Base-by-base conservation (phyloP, 2,113 vertebrate species). In the Emydura subglobosa region DNA sequence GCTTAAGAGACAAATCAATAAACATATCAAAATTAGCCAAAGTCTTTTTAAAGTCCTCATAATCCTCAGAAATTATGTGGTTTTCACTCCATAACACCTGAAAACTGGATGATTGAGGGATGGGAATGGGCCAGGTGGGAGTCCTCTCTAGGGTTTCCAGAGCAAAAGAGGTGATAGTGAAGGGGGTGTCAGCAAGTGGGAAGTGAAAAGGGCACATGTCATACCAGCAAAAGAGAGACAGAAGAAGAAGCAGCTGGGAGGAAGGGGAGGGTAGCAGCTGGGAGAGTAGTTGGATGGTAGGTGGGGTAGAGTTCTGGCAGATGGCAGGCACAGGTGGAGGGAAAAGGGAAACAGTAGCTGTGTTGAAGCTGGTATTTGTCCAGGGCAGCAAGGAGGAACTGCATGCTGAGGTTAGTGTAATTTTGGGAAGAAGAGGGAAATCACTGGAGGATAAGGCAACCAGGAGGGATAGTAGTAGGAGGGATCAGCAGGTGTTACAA, bases 341-440 rank as follows among this genome's bases (percentile, higher is more conserved):
- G 57, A 10, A 88, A 95, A 93, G 7, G 29, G 22, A 92, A 84
- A 2, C 49, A 93, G 49, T 34, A 86, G 14, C n/a, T 91, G 25
- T 78, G 74, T 16, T 47, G 74, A 78, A 47, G 42, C 74, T 27
- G 42, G 57, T 59, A 8, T 59, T 59, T 59, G 57, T 59, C 12
- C 27, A 59, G 57, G 57, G 27, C 22, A 59, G 57, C 22, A 27
- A 59, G 57, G 12, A 76, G 72, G 83, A 89, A 94, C 24, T 68
- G n/a, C 42, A 16, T 47, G 2, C 85, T 54, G 50, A 54, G 22
- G 72, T 14, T 74, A 86, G 79, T 54, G 39, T 1, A 5, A 59
- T 34, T 94, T 79, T 57, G 5, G 61, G 83, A 86, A 87, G 27
- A 86, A 49, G 6, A 53, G 4, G 31, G 5, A 65, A 76, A 54